These are phyloP conservation scores for Pyxicephalus adspersus DNA, from an alignment of 2,113 vertebrate species.

Conservation along the genomic window DNA sequence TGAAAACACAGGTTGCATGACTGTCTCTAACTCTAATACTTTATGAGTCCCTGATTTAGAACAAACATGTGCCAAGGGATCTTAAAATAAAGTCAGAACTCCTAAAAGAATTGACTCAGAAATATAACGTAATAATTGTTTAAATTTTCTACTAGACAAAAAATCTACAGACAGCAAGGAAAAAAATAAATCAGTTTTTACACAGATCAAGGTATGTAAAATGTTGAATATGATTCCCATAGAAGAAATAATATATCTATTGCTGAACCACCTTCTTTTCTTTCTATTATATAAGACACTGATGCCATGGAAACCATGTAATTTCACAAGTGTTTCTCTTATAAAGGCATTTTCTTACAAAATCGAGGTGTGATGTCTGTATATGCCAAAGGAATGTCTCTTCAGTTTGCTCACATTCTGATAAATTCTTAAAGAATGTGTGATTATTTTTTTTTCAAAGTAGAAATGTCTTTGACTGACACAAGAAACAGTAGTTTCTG, in stretches of 20 bases:
- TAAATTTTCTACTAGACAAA: neutral
- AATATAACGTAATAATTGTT: neutral
- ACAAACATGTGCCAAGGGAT: no score
- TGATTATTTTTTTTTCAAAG: slow-evolving; percentile 10
- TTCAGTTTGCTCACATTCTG: slow-evolving; percentile 12
- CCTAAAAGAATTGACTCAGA: no score
- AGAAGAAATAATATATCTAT: neutral
- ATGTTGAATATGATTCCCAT: neutral
- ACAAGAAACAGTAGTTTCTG: slow-evolving; percentile 3
- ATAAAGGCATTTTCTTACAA: neutral
- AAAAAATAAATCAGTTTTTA: neutral
- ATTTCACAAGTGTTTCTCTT: neutral
- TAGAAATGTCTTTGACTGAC: slow-evolving; percentile 18
- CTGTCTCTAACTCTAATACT: no score
- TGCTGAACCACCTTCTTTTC: neutral
- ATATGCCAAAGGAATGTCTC: neutral
- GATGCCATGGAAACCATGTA: no score
- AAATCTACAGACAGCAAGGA: neutral
- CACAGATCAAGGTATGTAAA: neutral
- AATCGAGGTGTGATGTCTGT: neutral
- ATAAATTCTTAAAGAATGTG: slow-evolving; percentile 40
- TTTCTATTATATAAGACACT: no score
- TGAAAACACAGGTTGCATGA: no score
- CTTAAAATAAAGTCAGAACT: no score
- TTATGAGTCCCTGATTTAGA: no score